Evolutionary conservation across 2,113 vertebrate species (phyloP).

Genomic region (Erpornis zantholeuca): DNA sequence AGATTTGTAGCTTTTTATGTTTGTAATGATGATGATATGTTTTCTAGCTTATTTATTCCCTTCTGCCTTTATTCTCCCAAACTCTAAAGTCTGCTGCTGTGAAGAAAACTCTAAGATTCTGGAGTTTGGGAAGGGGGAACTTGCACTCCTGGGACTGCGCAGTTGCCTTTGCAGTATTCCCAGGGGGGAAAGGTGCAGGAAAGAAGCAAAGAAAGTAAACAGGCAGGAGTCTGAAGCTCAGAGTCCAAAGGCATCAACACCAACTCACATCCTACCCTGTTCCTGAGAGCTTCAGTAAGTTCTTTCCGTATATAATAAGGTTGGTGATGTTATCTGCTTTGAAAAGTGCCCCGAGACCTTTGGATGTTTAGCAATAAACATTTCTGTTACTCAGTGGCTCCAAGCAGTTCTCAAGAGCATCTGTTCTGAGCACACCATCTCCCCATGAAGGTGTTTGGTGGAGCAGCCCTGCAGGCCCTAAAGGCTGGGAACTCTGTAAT

Average conservation of each 20-base stretch:
- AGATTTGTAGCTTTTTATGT: slow-evolving; percentile 77
- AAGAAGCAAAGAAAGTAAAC: not conserved
- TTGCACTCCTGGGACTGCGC: not conserved
- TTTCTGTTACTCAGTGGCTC: not conserved
- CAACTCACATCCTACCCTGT: not conserved
- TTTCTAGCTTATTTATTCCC: slow-evolving; percentile 69
- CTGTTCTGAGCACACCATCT: not conserved
- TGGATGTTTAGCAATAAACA: not conserved
- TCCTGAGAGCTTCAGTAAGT: not conserved
- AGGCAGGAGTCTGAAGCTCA: not conserved
- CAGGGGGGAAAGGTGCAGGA: not conserved
- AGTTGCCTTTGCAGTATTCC: not conserved
- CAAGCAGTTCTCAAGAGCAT: not conserved
- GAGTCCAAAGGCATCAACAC: not conserved
- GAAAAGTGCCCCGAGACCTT: not conserved
- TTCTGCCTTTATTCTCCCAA: slow-evolving; percentile 46
- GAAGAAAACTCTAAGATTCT: slow-evolving; percentile 32
- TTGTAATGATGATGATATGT: slow-evolving; percentile 75
- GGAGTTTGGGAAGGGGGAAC: not conserved
- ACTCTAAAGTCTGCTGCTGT: slow-evolving; percentile 29
- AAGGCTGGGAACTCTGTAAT: not conserved
- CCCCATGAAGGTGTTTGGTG: not conserved
- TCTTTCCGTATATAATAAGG: not conserved
- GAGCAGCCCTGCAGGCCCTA: not conserved
- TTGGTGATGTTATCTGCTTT: not conserved